These are phyloP conservation scores for Athetis lepigone DNA, from an alignment of 2,888 invertebrate species.

Conservation along the genomic window DNA sequence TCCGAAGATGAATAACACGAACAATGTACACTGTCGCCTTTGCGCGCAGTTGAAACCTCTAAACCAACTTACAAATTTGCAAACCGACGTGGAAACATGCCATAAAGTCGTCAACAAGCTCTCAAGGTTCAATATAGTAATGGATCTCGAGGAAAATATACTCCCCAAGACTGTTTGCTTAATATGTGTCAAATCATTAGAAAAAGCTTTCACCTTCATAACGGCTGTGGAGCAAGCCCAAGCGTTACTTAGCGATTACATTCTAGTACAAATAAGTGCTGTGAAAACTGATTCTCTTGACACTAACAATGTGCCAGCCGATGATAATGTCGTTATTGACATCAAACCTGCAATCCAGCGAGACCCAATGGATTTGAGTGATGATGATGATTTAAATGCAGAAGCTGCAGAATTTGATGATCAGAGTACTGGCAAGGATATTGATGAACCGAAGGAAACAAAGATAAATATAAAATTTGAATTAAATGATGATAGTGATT, in stretches of 20 bases:
- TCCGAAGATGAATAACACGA: slow-evolving; percentile 61
- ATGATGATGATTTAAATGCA: background rate
- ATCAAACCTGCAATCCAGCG: slow-evolving; percentile 8
- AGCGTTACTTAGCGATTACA: slow-evolving; percentile 61
- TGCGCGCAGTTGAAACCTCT: slow-evolving; percentile 74
- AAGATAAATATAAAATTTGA: slow-evolving; percentile 4
- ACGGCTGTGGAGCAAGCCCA: slow-evolving; percentile 75
- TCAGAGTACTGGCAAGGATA: background rate
- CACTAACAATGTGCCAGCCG: slow-evolving; percentile 5
- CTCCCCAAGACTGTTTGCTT: slow-evolving; percentile 79
- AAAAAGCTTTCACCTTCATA: slow-evolving; percentile 76
- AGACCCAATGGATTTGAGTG: slow-evolving; percentile 1
- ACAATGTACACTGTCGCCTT: slow-evolving; percentile 69
- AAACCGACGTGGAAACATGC: slow-evolving; percentile 60
- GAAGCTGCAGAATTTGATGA: background rate
- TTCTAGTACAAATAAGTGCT: slow-evolving; percentile 65
- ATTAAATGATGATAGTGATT: background rate
- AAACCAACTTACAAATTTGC: slow-evolving; percentile 69
- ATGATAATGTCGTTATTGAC: slow-evolving; percentile 2
- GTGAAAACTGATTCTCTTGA: slow-evolving; percentile 53
- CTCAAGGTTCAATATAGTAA: slow-evolving; percentile 67
- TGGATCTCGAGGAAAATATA: slow-evolving; percentile 66
- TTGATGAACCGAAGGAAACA: background rate
- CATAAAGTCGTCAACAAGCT: slow-evolving; percentile 71
- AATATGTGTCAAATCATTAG: slow-evolving; percentile 70